These are phyloP conservation scores for Netelia inedita DNA, from an alignment of 2,888 invertebrate species.

Conservation along the genomic window DNA sequence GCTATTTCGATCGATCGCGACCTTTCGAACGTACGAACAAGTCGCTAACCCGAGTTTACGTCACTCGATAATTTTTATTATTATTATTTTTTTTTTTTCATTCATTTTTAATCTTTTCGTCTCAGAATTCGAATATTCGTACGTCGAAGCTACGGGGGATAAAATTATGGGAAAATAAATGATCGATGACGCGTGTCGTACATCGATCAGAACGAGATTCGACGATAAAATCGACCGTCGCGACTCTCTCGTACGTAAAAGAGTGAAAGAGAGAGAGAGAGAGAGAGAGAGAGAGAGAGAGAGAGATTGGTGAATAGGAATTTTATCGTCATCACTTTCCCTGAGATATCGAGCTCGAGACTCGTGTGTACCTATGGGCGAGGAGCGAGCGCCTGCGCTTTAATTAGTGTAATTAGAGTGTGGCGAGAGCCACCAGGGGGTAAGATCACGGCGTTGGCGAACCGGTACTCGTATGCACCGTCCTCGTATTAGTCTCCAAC, in stretches of 20 bases:
- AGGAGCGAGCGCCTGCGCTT: constrained; percentile 47
- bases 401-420: constrained; percentile 69
- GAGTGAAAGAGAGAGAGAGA: not conserved
- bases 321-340: constrained; percentile 56
- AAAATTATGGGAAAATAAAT: constrained; percentile 3
- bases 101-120: not conserved
- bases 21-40: not conserved
- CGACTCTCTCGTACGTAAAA: not conserved
- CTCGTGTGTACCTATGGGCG: constrained; percentile 15
- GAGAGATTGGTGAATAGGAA: constrained; percentile 43
- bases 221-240: constrained; percentile 31
- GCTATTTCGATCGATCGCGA: not conserved
- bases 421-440: constrained; percentile 65
- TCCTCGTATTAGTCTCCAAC: constrained; percentile 40
- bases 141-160: not conserved
- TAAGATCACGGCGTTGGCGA: constrained; percentile 66
- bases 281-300: constrained; percentile 10
- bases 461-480: constrained; percentile 57
- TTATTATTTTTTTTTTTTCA: not conserved
- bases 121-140: too few relatives aligned
- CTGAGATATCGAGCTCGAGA: constrained; percentile 45
- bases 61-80: not conserved
- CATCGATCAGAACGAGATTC: constrained; percentile 20
- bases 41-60: not conserved
- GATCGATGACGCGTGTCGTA: constrained; percentile 34